Base-by-base conservation (phyloP, 2,888 invertebrate genomes). In the Vesta saturnalis region DNA sequence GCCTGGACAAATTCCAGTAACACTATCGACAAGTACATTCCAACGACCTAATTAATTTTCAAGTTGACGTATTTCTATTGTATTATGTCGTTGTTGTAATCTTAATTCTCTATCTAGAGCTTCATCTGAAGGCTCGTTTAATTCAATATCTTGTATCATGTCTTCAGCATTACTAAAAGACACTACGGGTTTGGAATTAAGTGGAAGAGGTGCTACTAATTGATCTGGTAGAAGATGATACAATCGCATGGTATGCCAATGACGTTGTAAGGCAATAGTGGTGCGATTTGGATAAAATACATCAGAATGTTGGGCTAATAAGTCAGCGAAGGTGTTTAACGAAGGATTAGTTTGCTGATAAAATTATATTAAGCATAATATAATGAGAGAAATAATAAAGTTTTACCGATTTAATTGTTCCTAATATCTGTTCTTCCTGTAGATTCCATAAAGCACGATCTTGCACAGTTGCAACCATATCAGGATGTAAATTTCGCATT, bases 141-240 rank as follows among this genome's bases (percentile, higher is more conserved):
- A 82, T 76, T 97, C 96, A 4, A 91, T 87, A 82, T 97, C 96
- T 77, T 93, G 91, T 56, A 96, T 88, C 73, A 92, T 87, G 70
- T 97, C 96, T 83, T 98, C 97, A 1, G 95, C 95, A 85, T 97
- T 97, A 52, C 96, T 95, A 81, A 97, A 97, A 72, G 90, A 90
- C 71, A 91, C 79, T 5, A 91, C 87, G 1, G 83, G 82, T 15
- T 81, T 74, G 6, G 81, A 78, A n/a, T 79, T 72, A 2, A 78
- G 77, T 0, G 82, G 81, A 4, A 83, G 66, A 1, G 84, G 83
- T 12, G 79, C 78, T 0, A 94, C 91, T 58, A 89, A 88, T 85
- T 98, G 98, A 84, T 97, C 97, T 0, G 95, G 94, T 63, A 99
- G 85, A 30, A 99, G 85, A 77, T 94, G 93, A 82, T 96, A 97